These are phyloP conservation scores for Pionites leucogaster DNA, from an alignment of 2,113 vertebrate genomes.

Conservation along the genomic window DNA sequence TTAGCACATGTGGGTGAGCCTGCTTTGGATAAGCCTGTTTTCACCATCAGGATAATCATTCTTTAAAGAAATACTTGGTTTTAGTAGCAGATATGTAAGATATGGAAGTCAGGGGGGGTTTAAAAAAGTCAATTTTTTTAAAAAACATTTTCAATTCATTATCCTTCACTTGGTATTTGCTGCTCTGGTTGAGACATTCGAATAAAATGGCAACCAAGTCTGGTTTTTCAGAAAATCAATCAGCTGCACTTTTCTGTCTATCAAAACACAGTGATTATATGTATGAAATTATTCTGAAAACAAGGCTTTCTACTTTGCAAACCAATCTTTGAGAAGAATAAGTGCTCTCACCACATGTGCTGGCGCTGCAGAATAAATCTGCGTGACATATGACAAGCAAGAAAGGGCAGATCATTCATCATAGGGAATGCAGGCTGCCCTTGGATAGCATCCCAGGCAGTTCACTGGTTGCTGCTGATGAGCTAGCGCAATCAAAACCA, in stretches of 20 bases:
- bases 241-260: not conserved
- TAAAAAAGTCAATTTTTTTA: not conserved
- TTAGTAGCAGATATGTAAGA: not conserved
- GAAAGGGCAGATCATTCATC: conserved; percentile 65
- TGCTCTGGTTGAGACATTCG: not conserved
- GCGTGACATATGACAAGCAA: not conserved
- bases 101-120: not conserved
- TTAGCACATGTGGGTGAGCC: not conserved
- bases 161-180: not conserved
- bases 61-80: not conserved
- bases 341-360: not conserved
- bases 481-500: conserved; percentile 8
- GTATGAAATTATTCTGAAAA: conserved; percentile 1
- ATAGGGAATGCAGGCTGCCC: conserved; percentile 8
- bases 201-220: not conserved
- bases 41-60: not conserved
- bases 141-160: not conserved
- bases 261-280: not conserved
- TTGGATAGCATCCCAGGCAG: conserved; percentile 39
- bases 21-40: not conserved
- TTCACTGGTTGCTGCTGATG: conserved; percentile 41
- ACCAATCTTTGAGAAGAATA: not conserved
- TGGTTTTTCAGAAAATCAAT: not conserved
- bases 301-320: not conserved
- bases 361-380: conserved; percentile 9